Conservation (phyloP, 2,797 vertebrate genomes). For the Erpetoichthys calabaricus region DNA sequence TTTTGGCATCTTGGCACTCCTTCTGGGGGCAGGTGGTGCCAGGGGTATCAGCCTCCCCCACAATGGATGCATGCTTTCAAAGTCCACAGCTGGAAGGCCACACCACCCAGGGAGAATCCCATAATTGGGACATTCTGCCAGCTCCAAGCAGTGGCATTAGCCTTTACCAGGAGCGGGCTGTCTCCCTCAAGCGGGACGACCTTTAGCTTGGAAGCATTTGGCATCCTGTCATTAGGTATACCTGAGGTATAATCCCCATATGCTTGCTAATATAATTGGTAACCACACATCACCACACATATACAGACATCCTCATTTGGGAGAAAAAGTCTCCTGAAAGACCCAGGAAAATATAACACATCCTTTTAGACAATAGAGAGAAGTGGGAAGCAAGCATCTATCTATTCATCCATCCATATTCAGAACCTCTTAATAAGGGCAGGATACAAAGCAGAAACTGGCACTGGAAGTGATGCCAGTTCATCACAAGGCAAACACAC, state of each 20-base stretch:
- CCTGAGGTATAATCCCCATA: conserved; percentile 36
- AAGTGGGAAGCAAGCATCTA: no score
- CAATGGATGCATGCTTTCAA: not conserved
- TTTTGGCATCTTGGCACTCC: conserved; percentile 21
- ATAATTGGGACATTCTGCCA: conserved; percentile 46
- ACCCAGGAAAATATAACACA: no score
- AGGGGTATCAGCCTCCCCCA: conserved; percentile 13
- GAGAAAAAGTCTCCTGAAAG: no score
- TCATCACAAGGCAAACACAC: no score
- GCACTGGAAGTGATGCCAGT: no score
- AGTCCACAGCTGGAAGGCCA: conserved; percentile 27
- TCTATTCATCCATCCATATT: no score
- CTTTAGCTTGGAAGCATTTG: conserved; percentile 44
- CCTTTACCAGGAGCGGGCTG: not conserved
- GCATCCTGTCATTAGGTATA: conserved; percentile 40
- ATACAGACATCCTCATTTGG: no score
- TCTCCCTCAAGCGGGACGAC: conserved; percentile 21
- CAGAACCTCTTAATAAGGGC: no score
- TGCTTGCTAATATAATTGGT: conserved; percentile 51
- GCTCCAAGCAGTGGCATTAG: conserved; percentile 19
- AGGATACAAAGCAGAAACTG: no score
- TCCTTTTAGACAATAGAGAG: no score
- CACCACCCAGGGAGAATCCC: conserved; percentile 25
- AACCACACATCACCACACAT: no score
- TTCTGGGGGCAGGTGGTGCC: conserved; percentile 23